Conservation (phyloP, 1,140 invertebrate genomes). For the silkworm (Bombyx mori) region ASM3026992v2 NC_085128.1:1143001-1143500, state of each 20-base stretch:
- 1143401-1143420: conserved; percentile 57
- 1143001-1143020: too few relatives aligned
- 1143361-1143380: conserved; percentile 45
- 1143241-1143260: conserved; percentile 36
- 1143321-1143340: conserved; percentile 47
- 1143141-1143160: conserved; percentile 1
- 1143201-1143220: conserved; percentile 57
- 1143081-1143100: too few relatives aligned
- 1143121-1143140: background rate
- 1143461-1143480: conserved; percentile 63
- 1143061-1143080: too few relatives aligned
- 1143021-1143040: too few relatives aligned
- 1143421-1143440: conserved; percentile 73
- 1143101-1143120: too few relatives aligned
- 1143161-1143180: conserved; percentile 65
- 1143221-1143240: conserved; percentile 42
- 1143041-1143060: too few relatives aligned
- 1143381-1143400: conserved; percentile 52
- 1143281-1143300: conserved; percentile 39
- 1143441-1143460: conserved; percentile 70
- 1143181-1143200: conserved; percentile 58
- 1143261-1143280: conserved; percentile 33
- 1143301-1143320: conserved; percentile 54
- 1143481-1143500: conserved; percentile 58
- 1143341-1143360: conserved; percentile 57